Evolutionary conservation across 1,140 invertebrate species (phyloP), one percentile per base, ranked within the genome.

Genomic region (Cyclina sinensis): DNA sequence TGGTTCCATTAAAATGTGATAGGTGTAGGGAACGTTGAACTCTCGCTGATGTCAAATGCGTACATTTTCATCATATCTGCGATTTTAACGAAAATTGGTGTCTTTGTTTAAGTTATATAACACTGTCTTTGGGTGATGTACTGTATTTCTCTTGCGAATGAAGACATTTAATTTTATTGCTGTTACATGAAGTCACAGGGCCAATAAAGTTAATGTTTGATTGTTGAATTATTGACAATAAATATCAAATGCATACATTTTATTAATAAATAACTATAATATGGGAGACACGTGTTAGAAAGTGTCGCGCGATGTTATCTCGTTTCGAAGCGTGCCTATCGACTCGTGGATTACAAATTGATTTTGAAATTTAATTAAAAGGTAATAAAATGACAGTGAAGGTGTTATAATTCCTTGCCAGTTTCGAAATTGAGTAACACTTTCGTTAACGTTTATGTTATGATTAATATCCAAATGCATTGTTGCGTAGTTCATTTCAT

Each of bases 351-450:
- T 35, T 70, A 7, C 65, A 18, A 39, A 62, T 62, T 37, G 35
- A 70, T 70, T 70, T 70, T 35, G 32, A 70, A 70, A 70, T 70
- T 70, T 35, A 70, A 70, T 70, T 70, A 70, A 35, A 37, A 37
- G 3, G 24, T 1, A 37, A 70, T 70, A 14, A 70, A 70, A 70
- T 27, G 35, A 39, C 65, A 70, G 32, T 70, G 4, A 70, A 70
- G 37, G 5, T 65, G 65, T 7, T 70, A 37, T 70, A 70, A 70
- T 18, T 70, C 35, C 65, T 11, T 18, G 2, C 65, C 12, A 35
- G 14, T 70, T 18, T 70, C 7, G 27, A 35, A 11, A 14, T 30
- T 27, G 27, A 70, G 14, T 5, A 35, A 37, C 65, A 70, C 37
- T 37, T 70, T 39, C 65, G 37, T 70, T 1, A 18, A 70, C 32